phyloP scores from a whole-genome alignment of 2,888 invertebrate species.

The Prenolepis imparis region DNA sequence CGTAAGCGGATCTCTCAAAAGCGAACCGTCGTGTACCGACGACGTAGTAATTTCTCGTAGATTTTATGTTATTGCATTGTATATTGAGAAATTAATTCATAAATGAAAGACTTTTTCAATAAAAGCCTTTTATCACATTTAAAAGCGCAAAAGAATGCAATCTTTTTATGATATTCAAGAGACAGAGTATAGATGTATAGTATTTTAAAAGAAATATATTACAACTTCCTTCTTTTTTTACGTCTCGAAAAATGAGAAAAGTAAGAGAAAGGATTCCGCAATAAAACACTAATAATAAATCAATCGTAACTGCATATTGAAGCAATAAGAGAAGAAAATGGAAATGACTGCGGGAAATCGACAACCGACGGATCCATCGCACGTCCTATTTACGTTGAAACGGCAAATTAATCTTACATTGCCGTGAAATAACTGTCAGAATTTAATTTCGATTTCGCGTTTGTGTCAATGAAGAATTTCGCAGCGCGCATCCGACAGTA shows the following conservation, averaged over 20 bases:
- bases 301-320: not conserved
- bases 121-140: not conserved
- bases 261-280: not conserved
- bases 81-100: not conserved
- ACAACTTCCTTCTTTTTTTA: not conserved
- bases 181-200: too few species aligned
- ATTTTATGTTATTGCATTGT: not conserved
- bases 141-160: not conserved
- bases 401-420: not conserved
- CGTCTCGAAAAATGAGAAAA: not conserved
- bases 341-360: not conserved
- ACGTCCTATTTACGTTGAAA: not conserved
- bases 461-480: constrained; percentile 20
- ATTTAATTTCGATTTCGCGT: constrained; percentile 14
- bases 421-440: not conserved
- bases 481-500: not conserved
- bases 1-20: constrained; percentile 10
- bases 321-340: not conserved
- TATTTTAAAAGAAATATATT: not conserved
- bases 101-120: not conserved
- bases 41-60: not conserved
- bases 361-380: not conserved
- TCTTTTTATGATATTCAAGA: not conserved
- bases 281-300: not conserved
- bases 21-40: not conserved